A percentile compares a stretch with the other conserved stretches of the same genome.
Conservation (phyloP, 35 echinoderm and acorn worm genomes). For the Hemicentrotus pulcherrimus region DNA sequence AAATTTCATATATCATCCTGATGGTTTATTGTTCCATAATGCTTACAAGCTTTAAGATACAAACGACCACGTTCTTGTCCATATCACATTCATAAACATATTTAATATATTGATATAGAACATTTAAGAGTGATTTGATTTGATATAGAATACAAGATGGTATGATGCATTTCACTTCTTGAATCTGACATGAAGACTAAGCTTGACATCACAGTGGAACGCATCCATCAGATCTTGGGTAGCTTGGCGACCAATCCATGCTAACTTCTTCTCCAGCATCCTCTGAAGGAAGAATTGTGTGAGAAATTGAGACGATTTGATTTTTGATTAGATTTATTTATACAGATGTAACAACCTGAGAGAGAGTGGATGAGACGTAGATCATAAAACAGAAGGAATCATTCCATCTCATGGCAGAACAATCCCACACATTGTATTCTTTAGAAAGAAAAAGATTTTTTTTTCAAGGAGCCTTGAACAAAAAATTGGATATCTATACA, state of each 20-base stretch:
- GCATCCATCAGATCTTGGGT: conserved; percentile 51
- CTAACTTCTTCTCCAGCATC: conserved; percentile 55
- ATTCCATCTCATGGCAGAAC: not conserved
- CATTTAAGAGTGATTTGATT: too few species aligned
- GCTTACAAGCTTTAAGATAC: too few species aligned
- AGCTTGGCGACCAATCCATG: conserved; percentile 48
- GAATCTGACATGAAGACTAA: conserved; percentile 34
- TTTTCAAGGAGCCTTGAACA: not conserved
- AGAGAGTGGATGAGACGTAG: not conserved
- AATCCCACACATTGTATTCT: not conserved
- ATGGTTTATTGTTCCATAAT: too few species aligned
- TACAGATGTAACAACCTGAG: not conserved
- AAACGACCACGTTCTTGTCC: too few species aligned
- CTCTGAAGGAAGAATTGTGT: conserved; percentile 5
- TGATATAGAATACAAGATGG: too few species aligned
- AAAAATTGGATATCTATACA: too few species aligned
- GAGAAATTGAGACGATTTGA: not conserved
- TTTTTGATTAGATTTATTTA: not conserved
- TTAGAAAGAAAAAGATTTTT: not conserved
- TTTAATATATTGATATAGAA: too few species aligned
- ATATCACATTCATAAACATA: too few species aligned
- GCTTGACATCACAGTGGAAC: conserved; percentile 48
- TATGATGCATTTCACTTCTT: conserved; percentile 16
- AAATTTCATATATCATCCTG: too few species aligned
- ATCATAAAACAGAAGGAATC: not conserved